phyloP scores from a whole-genome alignment of 2,888 invertebrate genomes.

The Apodemia duryi region DNA sequence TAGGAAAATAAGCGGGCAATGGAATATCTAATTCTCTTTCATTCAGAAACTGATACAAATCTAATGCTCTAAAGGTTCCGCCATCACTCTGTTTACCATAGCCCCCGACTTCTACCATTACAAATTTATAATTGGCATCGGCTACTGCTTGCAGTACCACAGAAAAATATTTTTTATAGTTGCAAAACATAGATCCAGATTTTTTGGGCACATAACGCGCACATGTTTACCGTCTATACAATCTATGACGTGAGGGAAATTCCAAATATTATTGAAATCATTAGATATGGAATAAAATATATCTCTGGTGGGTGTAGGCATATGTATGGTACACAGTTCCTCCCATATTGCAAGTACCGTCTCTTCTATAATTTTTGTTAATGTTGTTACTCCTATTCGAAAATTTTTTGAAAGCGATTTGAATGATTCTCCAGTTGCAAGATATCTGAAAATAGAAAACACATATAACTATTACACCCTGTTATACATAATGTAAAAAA shows the following conservation, averaged over 20 bases:
- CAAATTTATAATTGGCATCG: slow-evolving; percentile 29
- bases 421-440: not conserved
- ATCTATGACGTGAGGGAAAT: slow-evolving; percentile 41
- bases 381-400: not conserved
- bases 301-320: not conserved
- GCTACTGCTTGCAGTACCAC: slow-evolving; percentile 31
- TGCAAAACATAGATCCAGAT: slow-evolving; percentile 35
- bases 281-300: slow-evolving; percentile 1
- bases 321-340: not conserved
- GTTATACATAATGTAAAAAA: too few species aligned
- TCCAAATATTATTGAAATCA: slow-evolving; percentile 22
- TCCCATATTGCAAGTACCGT: slow-evolving; percentile 3
- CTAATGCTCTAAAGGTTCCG: not conserved
- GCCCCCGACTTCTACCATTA: not conserved
- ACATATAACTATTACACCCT: not conserved
- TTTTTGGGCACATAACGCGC: slow-evolving; percentile 32
- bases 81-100: not conserved
- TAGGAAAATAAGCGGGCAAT: not conserved
- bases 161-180: slow-evolving; percentile 37
- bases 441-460: not conserved
- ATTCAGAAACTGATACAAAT: not conserved
- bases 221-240: slow-evolving; percentile 36
- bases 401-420: not conserved
- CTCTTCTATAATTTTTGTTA: not conserved
- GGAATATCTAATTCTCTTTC: not conserved